Base-by-base conservation (phyloP, 2,113 vertebrate species). In the Neogobius melanostomus region DNA sequence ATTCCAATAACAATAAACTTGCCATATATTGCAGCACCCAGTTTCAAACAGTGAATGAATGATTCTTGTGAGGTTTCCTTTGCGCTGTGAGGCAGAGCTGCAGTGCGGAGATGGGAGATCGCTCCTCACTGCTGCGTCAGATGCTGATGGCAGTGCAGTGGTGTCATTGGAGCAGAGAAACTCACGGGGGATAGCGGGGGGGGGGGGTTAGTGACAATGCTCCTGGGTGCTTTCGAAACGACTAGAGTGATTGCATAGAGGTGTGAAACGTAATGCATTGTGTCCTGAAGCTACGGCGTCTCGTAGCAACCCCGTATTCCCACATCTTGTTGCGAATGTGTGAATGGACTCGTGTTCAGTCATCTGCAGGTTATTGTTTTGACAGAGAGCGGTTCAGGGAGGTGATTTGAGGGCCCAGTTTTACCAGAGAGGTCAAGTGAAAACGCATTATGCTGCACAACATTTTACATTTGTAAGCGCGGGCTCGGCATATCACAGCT, bases 151-250 rank as follows among this genome's bases (percentile, higher is more conserved):
- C 82, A 74, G 83, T 80, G 85, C 83, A 74, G 84, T 63, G 71
- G 86, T 85, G 88, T 88, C 85, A 80, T 71, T 61, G 73, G 86
- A 84, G 86, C 79, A 61, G 44, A 82, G 81, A 76, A 66, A 5
- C 70, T 8, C 71, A 43, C 16, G 44, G 52, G 47, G 15, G 42
- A 4, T 11, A 15, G 44, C 21, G 2, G 21, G 4, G 14, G 15
- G 47, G 54, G 8, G 4, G 42, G 47, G 6, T 48, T 64, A 60
- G 46, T n/a, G 62, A 36, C 28, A 36, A 36, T 50, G 66, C 77
- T 79, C 64, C 60, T 71, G 81, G 83, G 80, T 68, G 69, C 75
- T 74, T 21, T 44, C 65, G 74, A 80, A 85, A 83, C 69, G 78
- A 78, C 83, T 54, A 43, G 74, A 77, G 54, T 84, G 81, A 79